Evolutionary conservation across 2,888 invertebrate species (phyloP), one percentile per base, ranked within the genome.

Genomic region (Aplocera efformata): DNA sequence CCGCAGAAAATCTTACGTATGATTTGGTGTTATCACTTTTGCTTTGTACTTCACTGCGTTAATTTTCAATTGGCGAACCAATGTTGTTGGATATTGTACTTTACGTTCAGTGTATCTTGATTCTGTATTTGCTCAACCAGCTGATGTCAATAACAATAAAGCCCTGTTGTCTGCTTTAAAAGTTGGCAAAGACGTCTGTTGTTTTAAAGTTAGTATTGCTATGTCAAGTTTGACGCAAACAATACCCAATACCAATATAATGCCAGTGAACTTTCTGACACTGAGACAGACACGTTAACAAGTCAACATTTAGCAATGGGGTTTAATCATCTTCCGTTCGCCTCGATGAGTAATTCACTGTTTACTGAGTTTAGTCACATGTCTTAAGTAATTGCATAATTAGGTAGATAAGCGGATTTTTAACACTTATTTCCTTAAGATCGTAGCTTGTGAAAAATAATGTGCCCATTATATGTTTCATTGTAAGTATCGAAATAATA

Each of bases 1-100:
- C 40, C 50, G 60, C 35, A 43, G 52, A 41, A 58, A 45, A 53
- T 43, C 41, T 32, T 51, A 67, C 50, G 60, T 67, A 67, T 48
- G 43, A 21, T 39, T n/a, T 34, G 43, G 22, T 36, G 48, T 53
- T 56, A 53, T 60, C 43, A 42, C 27, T 27, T 33, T 46, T 39
- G 30, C 20, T 34, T 37, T 31, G 34, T 47, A 42, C 23, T 34
- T 36, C 26, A 27, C 21, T 30, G 21, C 17, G 29, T 37, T 36
- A 28, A 26, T 28, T 37, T 38, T 7, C 20, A 6, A 35, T 23
- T 44, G 41, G 38, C 10, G 25, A 32, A 30, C 25, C 4, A 22
- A 1, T 13, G 30, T 17, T 28, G n/a, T 6, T 33, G n/a, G 3
- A 33, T 28, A 37, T 33, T 23, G 4, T 8, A 33, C 10, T 32